Evolutionary conservation across 2,888 invertebrate species (phyloP).

Genomic region (Orchestes rusci): DNA sequence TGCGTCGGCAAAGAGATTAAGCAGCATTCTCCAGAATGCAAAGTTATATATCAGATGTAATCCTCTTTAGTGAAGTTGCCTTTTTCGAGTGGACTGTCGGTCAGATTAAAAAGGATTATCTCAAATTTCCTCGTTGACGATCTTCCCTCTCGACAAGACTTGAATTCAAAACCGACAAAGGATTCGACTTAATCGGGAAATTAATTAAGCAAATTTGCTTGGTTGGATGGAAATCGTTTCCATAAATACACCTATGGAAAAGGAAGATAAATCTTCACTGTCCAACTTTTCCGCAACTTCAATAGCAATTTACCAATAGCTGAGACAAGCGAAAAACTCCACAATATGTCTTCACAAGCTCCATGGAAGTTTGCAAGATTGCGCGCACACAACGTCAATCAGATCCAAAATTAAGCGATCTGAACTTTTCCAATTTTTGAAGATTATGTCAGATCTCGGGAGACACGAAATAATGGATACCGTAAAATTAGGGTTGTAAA

Average conservation of each 20-base stretch:
- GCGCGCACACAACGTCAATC: conserved; percentile 19
- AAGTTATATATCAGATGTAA: conserved; percentile 41
- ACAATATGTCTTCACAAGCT: no score
- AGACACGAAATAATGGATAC: conserved; percentile 19
- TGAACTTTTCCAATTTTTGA: conserved; percentile 24
- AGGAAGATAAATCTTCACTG: no score
- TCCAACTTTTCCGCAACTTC: no score
- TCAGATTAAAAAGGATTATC: conserved; percentile 39
- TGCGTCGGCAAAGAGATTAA: conserved; percentile 14
- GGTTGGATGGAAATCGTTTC: no score
- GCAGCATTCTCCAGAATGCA: conserved; percentile 33
- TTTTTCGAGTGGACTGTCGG: conserved; percentile 39
- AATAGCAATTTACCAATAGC: no score
- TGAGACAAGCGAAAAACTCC: no score
- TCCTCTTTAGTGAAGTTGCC: conserved; percentile 41
- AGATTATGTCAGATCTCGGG: conserved; percentile 21
- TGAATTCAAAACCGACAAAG: not conserved
- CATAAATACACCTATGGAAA: no score
- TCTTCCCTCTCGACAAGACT: not conserved
- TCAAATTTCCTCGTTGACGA: conserved; percentile 32
- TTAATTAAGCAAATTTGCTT: no score
- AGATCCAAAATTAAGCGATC: conserved; percentile 20
- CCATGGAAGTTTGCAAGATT: no score
- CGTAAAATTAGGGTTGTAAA: conserved; percentile 23
- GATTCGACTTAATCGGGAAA: no score